Percentiles rank a stretch among this genome's conserved stretches.
Conservation (phyloP, 2,113 vertebrate species). For the Trichomycterus rosablanca region DNA sequence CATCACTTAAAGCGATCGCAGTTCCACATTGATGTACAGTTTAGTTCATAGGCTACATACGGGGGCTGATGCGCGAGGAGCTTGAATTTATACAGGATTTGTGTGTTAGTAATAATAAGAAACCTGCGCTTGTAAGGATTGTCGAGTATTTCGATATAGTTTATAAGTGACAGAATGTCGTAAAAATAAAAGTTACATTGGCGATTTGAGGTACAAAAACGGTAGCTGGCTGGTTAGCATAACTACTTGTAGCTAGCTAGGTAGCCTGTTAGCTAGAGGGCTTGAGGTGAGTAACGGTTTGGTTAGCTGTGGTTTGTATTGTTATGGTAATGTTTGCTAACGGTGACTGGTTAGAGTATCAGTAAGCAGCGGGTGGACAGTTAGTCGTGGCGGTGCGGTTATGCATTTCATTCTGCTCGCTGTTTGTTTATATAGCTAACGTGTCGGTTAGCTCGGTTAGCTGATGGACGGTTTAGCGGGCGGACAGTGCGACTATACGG, state of each 20-base stretch:
- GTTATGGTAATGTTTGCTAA: constrained; percentile 10
- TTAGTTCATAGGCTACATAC: constrained; percentile 52
- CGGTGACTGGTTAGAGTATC: neutral
- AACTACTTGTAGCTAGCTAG: constrained; percentile 39
- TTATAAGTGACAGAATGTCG: neutral
- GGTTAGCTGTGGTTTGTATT: neutral
- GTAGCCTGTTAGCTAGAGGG: constrained; percentile 10
- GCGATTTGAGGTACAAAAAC: constrained; percentile 39
- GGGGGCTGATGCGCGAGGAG: constrained; percentile 57
- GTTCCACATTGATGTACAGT: constrained; percentile 41
- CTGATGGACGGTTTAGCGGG: constrained; percentile 50
- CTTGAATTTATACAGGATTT: constrained; percentile 20
- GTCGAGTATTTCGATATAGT: no score
- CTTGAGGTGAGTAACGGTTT: neutral
- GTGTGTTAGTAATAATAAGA: neutral
- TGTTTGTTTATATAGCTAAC: constrained; percentile 15
- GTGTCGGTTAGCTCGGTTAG: constrained; percentile 15
- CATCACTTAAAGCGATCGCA: constrained; percentile 48
- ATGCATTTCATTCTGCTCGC: constrained; percentile 20
- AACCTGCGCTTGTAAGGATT: no score
- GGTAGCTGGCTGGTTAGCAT: constrained; percentile 45
- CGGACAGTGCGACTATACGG: constrained; percentile 48
- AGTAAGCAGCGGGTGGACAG: no score
- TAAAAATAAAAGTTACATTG: constrained; percentile 34
- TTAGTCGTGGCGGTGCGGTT: neutral